Percentiles rank a stretch among this genome's conserved stretches.
phyloP scores from a whole-genome alignment of 1,140 invertebrate species.

The Tenebrio molitor region DNA sequence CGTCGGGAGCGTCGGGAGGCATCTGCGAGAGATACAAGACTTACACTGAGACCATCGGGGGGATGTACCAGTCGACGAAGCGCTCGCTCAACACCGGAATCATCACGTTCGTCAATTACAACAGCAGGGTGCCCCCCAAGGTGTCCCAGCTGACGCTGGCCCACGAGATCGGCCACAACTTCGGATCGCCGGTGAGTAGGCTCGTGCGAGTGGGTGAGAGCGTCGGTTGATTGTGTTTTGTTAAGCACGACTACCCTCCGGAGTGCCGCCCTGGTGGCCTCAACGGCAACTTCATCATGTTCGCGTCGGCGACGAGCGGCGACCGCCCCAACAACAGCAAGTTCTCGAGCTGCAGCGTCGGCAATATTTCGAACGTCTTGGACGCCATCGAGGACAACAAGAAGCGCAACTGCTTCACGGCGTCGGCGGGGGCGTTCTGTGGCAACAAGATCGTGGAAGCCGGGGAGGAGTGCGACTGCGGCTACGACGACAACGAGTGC shows the following conservation, averaged over 20 bases:
- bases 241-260: slow-evolving; percentile 94
- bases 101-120: slow-evolving; percentile 99
- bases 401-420: slow-evolving; percentile 96
- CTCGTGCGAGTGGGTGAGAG: slow-evolving; percentile 2
- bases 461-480: slow-evolving; percentile 99
- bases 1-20: slow-evolving; percentile 95
- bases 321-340: slow-evolving; percentile 95
- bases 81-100: slow-evolving; percentile 98
- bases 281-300: slow-evolving; percentile 97
- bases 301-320: slow-evolving; percentile 94
- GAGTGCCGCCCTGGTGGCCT: slow-evolving; percentile 92
- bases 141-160: slow-evolving; percentile 98
- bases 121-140: slow-evolving; percentile 94
- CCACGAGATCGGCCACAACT: slow-evolving; percentile 99
- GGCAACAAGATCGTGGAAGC: slow-evolving; percentile 99
- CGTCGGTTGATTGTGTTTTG: background rate
- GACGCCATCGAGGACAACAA: slow-evolving; percentile 91
- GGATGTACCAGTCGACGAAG: slow-evolving; percentile 93
- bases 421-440: slow-evolving; percentile 95
- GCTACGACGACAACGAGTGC: slow-evolving; percentile 95
- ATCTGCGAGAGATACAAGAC: slow-evolving; percentile 99
- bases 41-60: slow-evolving; percentile 94
- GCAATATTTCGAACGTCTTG: slow-evolving; percentile 95
- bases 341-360: slow-evolving; percentile 93
- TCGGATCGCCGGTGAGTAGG: slow-evolving; percentile 91